phyloP scores from a whole-genome alignment of 2,113 vertebrate genomes.

The Alosa alosa region DNA sequence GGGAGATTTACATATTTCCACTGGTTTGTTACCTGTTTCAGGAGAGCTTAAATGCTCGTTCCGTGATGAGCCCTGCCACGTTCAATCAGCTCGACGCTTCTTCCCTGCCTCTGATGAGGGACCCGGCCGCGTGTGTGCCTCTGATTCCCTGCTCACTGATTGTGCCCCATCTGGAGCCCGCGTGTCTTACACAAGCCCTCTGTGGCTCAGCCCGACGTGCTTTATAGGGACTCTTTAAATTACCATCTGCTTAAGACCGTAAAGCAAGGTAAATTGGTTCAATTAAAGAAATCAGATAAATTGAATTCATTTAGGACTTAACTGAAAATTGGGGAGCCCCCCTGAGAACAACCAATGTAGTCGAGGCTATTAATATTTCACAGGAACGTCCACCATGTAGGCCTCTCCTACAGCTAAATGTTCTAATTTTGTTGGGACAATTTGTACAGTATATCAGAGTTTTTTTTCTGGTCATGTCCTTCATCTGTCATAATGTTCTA shows the following conservation, averaged over 20 bases:
- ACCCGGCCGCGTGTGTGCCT: not conserved
- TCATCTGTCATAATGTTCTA: conserved; percentile 31
- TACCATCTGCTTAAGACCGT: conserved; percentile 36
- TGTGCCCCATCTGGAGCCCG: conserved; percentile 1
- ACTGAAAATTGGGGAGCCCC: conserved; percentile 5
- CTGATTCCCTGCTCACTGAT: not conserved
- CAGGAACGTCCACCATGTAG: not conserved
- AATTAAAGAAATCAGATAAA: conserved; percentile 39
- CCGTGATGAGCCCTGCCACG: not conserved
- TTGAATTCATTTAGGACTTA: conserved; percentile 33
- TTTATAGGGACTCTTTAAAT: conserved; percentile 28
- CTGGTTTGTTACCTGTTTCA: not conserved
- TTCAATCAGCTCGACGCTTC: not conserved
- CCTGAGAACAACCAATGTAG: not conserved
- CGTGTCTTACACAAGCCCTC: conserved; percentile 16
- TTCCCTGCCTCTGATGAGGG: not conserved
- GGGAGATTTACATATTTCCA: not conserved
- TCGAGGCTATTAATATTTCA: not conserved
- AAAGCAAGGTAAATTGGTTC: conserved; percentile 29
- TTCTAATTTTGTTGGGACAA: conserved; percentile 20
- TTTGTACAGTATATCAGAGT: conserved; percentile 14
- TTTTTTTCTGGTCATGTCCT: conserved; percentile 35
- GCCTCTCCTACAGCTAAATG: not conserved
- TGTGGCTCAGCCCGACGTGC: not conserved
- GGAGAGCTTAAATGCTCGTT: conserved; percentile 9